These are phyloP conservation scores for Nineta flava DNA, from an alignment of 2,888 invertebrate genomes.

Conservation along the genomic window DNA sequence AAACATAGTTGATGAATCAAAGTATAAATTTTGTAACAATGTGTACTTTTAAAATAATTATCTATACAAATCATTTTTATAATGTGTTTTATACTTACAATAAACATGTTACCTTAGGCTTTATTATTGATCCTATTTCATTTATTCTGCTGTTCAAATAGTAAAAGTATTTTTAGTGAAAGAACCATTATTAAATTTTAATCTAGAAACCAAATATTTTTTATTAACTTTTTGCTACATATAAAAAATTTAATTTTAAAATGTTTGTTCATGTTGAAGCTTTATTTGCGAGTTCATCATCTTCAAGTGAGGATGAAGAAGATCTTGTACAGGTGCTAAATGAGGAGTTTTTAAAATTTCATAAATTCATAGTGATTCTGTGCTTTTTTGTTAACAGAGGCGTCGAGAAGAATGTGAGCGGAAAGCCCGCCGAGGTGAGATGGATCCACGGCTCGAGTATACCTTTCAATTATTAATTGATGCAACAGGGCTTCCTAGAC, in stretches of 20 bases:
- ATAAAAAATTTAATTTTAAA: not conserved
- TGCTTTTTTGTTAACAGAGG: conserved; percentile 29
- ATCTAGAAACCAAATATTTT: too few species aligned
- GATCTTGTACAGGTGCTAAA: not conserved
- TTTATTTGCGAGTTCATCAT: not conserved
- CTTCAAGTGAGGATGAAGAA: not conserved
- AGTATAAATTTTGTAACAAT: too few species aligned
- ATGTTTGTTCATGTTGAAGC: not conserved
- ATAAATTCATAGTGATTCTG: not conserved
- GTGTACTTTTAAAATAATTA: too few species aligned
- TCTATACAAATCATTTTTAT: too few species aligned
- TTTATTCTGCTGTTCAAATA: too few species aligned
- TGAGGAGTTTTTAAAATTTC: not conserved
- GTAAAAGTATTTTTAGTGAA: too few species aligned
- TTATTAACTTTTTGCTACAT: too few species aligned
- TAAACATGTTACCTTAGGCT: too few species aligned
- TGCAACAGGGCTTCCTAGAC: conserved; percentile 61
- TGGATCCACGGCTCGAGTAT: conserved; percentile 83
- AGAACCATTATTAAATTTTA: too few species aligned
- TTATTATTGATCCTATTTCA: too few species aligned
- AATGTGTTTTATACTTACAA: too few species aligned
- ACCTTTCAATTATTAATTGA: conserved; percentile 78
- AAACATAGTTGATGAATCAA: too few species aligned
- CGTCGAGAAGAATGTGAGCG: conserved; percentile 85
- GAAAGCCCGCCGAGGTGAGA: conserved; percentile 77